Base-by-base conservation (phyloP, 2,888 invertebrate species). In the Tortricodes alternella region DNA sequence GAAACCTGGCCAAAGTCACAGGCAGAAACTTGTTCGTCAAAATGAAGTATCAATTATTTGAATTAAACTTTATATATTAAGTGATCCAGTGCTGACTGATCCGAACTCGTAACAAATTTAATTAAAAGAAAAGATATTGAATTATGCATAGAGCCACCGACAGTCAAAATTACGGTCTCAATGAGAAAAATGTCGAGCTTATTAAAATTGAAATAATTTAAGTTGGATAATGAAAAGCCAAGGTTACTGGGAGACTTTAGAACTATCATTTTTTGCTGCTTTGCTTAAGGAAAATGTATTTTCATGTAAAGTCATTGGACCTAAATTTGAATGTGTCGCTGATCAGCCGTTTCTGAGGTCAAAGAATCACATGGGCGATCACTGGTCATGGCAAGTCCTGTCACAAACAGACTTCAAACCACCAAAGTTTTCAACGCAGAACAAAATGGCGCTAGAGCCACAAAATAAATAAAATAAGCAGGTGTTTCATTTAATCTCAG, bases 401-500 rank as follows among this genome's bases (percentile, higher is more conserved):
- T n/a, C n/a, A n/a, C n/a, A n/a, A n/a, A n/a, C n/a, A n/a, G n/a
- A n/a, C n/a, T n/a, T n/a, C n/a, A n/a, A n/a, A n/a, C n/a, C n/a
- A n/a, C n/a, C n/a, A n/a, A n/a, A n/a, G n/a, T n/a, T n/a, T n/a
- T n/a, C n/a, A n/a, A n/a, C n/a, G 11, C 39, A 13, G 11, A 32
- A 43, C 23, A 34, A 19, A 35, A 53, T 21, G 2, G 39, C 18
- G 19, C 24, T 18, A 13, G 5, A 21, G 18, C n/a, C 23, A 18
- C n/a, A n/a, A n/a, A n/a, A 15, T 34, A 24, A 32, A 46, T 38
- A 21, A 46, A 53, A 46, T 46, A 23, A 39, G 39, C 34, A 48
- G 53, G 46, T 41, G 46, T 53, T 41, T 48, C 13, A 39, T 48
- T 48, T 53, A 46, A 53, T 46, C 23, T 39, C 2, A 34, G 34